These are phyloP conservation scores for Gymnocephalus cernua DNA, from an alignment of 2,113 vertebrate genomes.

Conservation along the genomic window DNA sequence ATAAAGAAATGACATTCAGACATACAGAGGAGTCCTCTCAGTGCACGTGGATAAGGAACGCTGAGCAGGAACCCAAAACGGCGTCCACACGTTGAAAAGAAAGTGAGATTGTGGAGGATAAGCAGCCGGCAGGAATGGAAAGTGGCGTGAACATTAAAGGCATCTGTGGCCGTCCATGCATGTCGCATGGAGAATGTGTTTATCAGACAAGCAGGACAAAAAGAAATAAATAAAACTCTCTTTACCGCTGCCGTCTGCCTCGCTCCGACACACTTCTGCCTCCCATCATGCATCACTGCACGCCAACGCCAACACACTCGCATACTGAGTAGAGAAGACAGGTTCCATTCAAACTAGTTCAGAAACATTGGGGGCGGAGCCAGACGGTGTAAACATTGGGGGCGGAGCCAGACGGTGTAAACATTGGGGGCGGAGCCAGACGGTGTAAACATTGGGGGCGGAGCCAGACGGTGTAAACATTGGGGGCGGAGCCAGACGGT, in stretches of 20 bases:
- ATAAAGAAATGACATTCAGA: too few relatives aligned
- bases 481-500: too few relatives aligned
- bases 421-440: too few relatives aligned
- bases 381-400: too few relatives aligned
- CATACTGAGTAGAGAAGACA: neutral
- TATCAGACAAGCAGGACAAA: slow-evolving; percentile 7
- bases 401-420: too few relatives aligned
- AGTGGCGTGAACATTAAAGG: slow-evolving; percentile 16
- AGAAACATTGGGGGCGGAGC: too few relatives aligned
- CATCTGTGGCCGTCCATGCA: slow-evolving; percentile 16
- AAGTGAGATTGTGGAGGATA: slow-evolving; percentile 22
- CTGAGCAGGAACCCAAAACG: neutral
- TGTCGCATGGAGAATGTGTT: slow-evolving; percentile 4
- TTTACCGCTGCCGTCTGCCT: neutral
- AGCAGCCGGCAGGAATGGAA: neutral
- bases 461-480: too few relatives aligned
- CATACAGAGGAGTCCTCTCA: too few relatives aligned
- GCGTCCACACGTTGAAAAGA: slow-evolving; percentile 11
- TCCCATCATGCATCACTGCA: slow-evolving; percentile 3
- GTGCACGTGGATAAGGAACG: neutral
- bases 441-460: too few relatives aligned
- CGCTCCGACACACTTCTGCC: slow-evolving; percentile 3
- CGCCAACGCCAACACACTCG: neutral
- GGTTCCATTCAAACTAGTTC: neutral
- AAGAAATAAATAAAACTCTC: slow-evolving; percentile 12